A percentile compares a stretch with the other conserved stretches of the same genome.
Evolutionary conservation across 2,113 vertebrate genomes (phyloP).

Genomic region (Amphilophus citrinellus): DNA sequence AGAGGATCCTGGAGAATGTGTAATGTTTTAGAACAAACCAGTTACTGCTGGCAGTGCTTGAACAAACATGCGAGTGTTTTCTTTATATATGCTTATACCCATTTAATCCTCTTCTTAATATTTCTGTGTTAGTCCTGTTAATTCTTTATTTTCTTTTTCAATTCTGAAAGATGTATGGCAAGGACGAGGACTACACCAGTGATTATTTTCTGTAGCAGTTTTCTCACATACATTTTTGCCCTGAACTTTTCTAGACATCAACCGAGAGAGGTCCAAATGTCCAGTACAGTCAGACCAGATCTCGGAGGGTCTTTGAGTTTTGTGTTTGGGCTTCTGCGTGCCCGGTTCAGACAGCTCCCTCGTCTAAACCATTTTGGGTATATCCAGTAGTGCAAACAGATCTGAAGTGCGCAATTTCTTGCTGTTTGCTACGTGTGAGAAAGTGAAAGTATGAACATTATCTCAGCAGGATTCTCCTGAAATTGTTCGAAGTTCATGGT

Average conservation of each 20-base stretch:
- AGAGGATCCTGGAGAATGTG: conserved; percentile 38
- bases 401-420: not conserved
- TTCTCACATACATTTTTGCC: not conserved
- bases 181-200: not conserved
- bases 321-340: not conserved
- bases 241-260: not conserved
- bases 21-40: conserved; percentile 26
- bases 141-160: not conserved
- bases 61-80: not conserved
- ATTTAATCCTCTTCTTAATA: not conserved
- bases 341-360: not conserved
- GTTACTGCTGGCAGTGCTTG: not conserved
- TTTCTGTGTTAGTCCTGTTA: not conserved
- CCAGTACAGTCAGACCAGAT: not conserved
- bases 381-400: not conserved
- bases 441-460: not conserved
- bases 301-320: not conserved
- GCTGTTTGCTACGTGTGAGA: not conserved
- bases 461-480: not conserved
- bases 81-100: not conserved
- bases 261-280: not conserved
- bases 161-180: not conserved
- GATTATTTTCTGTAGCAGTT: not conserved
- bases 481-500: too few relatives aligned
- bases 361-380: not conserved